phyloP scores from a whole-genome alignment of 2,113 vertebrate species.

The Notechis scutatus region DNA sequence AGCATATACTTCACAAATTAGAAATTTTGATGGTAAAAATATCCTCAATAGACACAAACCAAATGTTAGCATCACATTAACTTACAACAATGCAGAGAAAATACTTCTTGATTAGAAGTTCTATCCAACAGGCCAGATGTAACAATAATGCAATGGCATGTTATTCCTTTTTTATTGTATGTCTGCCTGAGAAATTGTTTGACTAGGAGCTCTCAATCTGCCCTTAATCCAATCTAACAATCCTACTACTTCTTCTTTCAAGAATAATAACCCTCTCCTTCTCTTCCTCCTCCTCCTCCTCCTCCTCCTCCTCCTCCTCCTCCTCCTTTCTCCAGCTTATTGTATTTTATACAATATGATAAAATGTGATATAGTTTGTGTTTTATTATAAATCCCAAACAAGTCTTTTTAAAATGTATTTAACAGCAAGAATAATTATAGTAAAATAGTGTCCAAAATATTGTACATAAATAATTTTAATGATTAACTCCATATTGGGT shows the following conservation, averaged over 20 bases:
- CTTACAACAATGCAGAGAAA: background rate
- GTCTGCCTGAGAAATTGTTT: background rate
- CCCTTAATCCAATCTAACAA: background rate
- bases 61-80: background rate
- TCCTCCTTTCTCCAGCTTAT: background rate
- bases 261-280: background rate
- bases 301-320: background rate
- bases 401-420: background rate
- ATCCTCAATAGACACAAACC: background rate
- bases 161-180: background rate
- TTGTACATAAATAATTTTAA: background rate
- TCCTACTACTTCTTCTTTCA: background rate
- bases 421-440: background rate
- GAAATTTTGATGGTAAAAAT: background rate
- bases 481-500: background rate
- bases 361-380: background rate
- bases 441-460: background rate
- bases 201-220: background rate
- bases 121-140: background rate
- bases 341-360: background rate
- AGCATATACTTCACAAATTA: background rate
- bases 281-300: background rate
- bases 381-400: background rate
- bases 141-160: background rate
- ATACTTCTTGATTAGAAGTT: background rate